Evolutionary conservation across 2,888 invertebrate species (phyloP), one percentile per base, ranked within the genome.

Genomic region (Zhuqinia jingwanae): DNA sequence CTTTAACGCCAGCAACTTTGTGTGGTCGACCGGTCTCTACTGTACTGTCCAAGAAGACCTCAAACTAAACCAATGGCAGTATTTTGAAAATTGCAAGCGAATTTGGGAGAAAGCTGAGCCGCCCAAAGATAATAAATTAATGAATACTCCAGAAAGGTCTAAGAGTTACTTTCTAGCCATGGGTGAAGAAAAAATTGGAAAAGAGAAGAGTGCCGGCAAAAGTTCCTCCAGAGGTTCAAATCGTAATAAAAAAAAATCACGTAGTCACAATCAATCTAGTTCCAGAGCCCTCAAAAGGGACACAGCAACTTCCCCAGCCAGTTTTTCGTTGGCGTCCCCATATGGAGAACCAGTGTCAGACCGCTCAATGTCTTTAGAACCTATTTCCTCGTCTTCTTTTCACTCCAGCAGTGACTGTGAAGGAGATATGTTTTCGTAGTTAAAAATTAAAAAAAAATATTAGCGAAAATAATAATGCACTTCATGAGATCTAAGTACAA

Each of bases 381-480:
- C 85, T 0, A 80, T 85, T 20, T 85, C 85, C 0, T 80, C 80
- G 10, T 73, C 75, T 1, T 85, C 85, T 11, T 80, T 73, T 58
- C 85, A 85, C n/a, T 75, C 73, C n/a, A 85, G 85, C n/a, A 76
- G 80, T 63, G 85, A 79, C 53, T 60, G 78, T 47, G 80, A 80
- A 3, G 80, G 56, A 30, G 68, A 68, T 17, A 27, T 15, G 10
- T 42, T 17, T 10, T 6, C 58, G 25, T 58, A 63, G 15, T 15
- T 2, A 50, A 50, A 50, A 2, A 50, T 13, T 10, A n/a, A 50
- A 15, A 50, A 15, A 50, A 11, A n/a, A n/a, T 5, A 56, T 56
- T 56, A 56, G 56, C 15, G 2, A 56, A 6, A 2, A 2, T 56
- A 20, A 15, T 22, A 20, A 17, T 6, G 20, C 22, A 5, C 20